A percentile compares a stretch with the other conserved stretches of the same genome.
These are phyloP conservation scores for Motacilla tschutschensis DNA, from an alignment of 2,113 vertebrate genomes.

Conservation along the genomic window DNA sequence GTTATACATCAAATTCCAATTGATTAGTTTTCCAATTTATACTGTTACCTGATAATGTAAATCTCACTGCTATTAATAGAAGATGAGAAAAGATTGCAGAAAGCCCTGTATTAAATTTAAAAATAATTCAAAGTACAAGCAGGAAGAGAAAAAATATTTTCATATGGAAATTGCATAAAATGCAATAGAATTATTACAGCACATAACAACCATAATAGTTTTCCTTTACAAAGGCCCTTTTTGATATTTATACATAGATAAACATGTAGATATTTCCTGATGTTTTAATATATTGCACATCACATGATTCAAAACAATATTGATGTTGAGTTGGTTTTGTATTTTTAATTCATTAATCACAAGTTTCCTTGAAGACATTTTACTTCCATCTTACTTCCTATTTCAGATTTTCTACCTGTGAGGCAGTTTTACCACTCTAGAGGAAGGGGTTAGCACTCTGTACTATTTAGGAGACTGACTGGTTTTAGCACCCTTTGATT, in stretches of 20 bases:
- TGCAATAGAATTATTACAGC: not conserved
- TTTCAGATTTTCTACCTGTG: not conserved
- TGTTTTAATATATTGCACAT: not conserved
- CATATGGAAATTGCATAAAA: not conserved
- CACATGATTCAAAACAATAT: not conserved
- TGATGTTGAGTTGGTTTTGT: not conserved
- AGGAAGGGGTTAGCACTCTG: not conserved
- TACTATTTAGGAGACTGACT: not conserved
- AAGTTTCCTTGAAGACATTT: not conserved
- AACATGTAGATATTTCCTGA: not conserved
- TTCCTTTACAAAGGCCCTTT: not conserved
- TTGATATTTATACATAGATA: not conserved
- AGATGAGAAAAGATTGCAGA: not conserved
- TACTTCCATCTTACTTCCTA: not conserved
- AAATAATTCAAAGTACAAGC: not conserved
- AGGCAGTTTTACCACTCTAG: not conserved
- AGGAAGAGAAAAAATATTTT: not conserved
- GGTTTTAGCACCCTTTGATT: slow-evolving; percentile 8
- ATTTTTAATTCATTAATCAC: not conserved
- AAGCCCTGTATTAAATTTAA: not conserved
- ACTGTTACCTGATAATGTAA: not conserved
- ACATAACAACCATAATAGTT: not conserved
- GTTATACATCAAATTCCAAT: not conserved
- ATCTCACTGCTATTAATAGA: not conserved
- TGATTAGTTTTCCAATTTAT: not conserved